phyloP scores from a whole-genome alignment of 2,888 invertebrate genomes.

The Danaus chrysippus region DNA sequence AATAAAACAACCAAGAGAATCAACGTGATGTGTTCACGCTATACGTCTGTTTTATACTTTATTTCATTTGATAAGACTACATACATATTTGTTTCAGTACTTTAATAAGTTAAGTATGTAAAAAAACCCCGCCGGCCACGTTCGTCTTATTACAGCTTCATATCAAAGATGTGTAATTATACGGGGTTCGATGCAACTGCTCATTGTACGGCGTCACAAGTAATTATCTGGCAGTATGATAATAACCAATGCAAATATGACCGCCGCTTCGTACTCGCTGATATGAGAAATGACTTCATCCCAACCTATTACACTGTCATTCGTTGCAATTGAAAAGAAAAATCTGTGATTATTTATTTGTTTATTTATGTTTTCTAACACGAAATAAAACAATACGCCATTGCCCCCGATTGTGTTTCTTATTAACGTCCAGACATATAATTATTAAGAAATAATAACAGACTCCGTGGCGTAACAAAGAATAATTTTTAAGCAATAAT shows the following conservation, averaged over 20 bases:
- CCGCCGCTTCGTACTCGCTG: conserved; percentile 42
- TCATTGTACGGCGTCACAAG: conserved; percentile 58
- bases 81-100: conserved; percentile 1
- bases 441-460: conserved; percentile 73
- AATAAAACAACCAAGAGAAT: conserved; percentile 19
- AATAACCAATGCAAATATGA: conserved; percentile 71
- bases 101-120: conserved; percentile 15
- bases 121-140: conserved; percentile 19
- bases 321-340: conserved; percentile 10
- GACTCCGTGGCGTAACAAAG: conserved; percentile 75
- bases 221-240: conserved; percentile 70
- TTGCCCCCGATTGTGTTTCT: conserved; percentile 70
- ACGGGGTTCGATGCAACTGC: conserved; percentile 46
- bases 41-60: background rate
- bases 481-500: conserved; percentile 79
- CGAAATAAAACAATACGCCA: conserved; percentile 42
- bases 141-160: conserved; percentile 39
- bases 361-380: background rate
- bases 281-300: conserved; percentile 67
- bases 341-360: too few relatives aligned
- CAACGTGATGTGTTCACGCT: background rate
- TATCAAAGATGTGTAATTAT: conserved; percentile 53
- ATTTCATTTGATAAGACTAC: background rate
- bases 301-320: conserved; percentile 30
- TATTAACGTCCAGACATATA: conserved; percentile 75